Percentiles rank a stretch among this genome's conserved stretches.
phyloP scores from a whole-genome alignment of 2,888 invertebrate genomes.

The Acleris laterana region DNA sequence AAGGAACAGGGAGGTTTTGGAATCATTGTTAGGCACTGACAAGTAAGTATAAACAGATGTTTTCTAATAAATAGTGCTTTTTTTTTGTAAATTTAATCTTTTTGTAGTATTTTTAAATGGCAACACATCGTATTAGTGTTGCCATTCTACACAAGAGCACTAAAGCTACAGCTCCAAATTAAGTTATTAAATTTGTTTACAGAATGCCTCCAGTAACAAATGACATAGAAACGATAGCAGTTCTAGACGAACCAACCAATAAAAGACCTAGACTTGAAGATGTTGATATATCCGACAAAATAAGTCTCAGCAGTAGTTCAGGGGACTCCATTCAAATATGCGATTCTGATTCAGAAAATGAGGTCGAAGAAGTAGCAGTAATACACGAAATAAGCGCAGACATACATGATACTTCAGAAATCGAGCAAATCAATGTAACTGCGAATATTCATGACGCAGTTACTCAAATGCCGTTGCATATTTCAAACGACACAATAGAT shows the following conservation, averaged over 20 bases:
- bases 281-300: slow-evolving; percentile 54
- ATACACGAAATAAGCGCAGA: slow-evolving; percentile 15
- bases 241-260: slow-evolving; percentile 59
- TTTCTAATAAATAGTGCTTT: background rate
- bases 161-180: too few species aligned
- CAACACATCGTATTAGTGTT: too few species aligned
- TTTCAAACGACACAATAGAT: slow-evolving; percentile 54
- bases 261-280: slow-evolving; percentile 59
- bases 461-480: slow-evolving; percentile 60
- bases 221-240: slow-evolving; percentile 53
- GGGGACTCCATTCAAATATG: slow-evolving; percentile 57
- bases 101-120: too few species aligned
- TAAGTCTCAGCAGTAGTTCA: slow-evolving; percentile 70
- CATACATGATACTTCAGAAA: slow-evolving; percentile 17
- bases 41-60: slow-evolving; percentile 49
- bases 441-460: slow-evolving; percentile 54
- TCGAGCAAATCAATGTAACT: slow-evolving; percentile 16
- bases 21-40: slow-evolving; percentile 59
- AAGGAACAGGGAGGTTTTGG: slow-evolving; percentile 63
- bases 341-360: slow-evolving; percentile 53
- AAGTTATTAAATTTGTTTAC: slow-evolving; percentile 29
- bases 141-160: too few species aligned
- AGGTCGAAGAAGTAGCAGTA: slow-evolving; percentile 36
- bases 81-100: too few species aligned
- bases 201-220: slow-evolving; percentile 52